Base-by-base conservation (phyloP, 2,888 invertebrate species). In the Bellardia pandia region DNA sequence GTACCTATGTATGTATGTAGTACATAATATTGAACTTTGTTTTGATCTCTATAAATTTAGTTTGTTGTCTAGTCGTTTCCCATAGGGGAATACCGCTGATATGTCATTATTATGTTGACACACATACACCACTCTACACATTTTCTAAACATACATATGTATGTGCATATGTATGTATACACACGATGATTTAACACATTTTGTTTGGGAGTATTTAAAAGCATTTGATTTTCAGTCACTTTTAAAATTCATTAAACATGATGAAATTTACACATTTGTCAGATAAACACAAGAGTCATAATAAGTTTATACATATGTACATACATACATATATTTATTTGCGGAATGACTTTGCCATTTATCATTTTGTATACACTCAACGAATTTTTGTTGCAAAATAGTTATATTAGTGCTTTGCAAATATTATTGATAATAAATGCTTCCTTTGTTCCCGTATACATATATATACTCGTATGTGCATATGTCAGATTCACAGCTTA, bases 301-400 rank as follows among this genome's bases (percentile, higher is more conserved):
- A 16, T 23, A 56, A 23, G 16, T 56, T 8, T 23, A 9, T 23
- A 11, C 9, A 3, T 9, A 23, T 56, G 9, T 56, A 9, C 9
- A 6, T 13, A 30, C 3, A 23, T 23, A 23, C 16, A 56, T 1
- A 14, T 33, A 30, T 51, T 51, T 68, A 14, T 33, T 14, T 68
- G 14, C 30, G 30, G 14, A 48, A 40, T 42, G 45, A 62, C 62
- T 60, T 37, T 76, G 60, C 45, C n/a, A 62, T 68, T 48, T 48
- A 37, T 37, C 2, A 8, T 37, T 58, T 13, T 30, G n/a, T n/a
- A 51, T n/a, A 64, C 64, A 16, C 40, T 64, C 11, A 64, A 16
- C 37, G 16, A 64, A 64, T 40, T 64, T 64, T 64, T 3, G 4
- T 64, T 23, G 37, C 40, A 40, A 3, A 11, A 9, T 16, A 16